Base-by-base conservation (phyloP, 2,113 vertebrate species). In the Lutjanus erythropterus region DNA sequence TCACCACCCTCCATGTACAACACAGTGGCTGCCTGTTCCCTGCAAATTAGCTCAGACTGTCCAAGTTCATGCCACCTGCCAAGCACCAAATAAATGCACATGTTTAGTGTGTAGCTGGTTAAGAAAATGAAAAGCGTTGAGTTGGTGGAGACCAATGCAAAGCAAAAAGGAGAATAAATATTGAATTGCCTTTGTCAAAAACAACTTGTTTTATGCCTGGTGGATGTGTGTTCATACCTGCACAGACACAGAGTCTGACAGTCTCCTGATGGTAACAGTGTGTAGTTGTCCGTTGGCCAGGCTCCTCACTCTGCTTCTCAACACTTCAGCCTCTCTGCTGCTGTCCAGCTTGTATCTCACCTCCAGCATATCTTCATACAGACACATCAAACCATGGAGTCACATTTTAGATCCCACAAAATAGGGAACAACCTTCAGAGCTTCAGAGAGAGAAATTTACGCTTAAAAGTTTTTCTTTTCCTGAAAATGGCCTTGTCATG, bases 251-350 rank as follows among this genome's bases (percentile, higher is more conserved):
- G 66, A 69, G 47, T 92, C 83, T 0, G 56, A 37, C 59, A 64
- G 37, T 35, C 93, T 91, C 44, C 75, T 88, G 88, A 95, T 11
- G 77, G 52, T 62, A 1, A 94, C 80, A 0, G 68, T 66, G 85
- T 95, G 94, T 0, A 95, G 86, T 9, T 86, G 92, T 65, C 94
- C 94, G 19, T 91, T 79, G 29, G 88, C 90, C 80, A 94, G 60
- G 42, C 77, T 88, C 82, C 71, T 93, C 23, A 52, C 72, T 41
- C 39, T 61, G 68, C 91, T 90, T 68, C 73, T 76, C 76, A 94
- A 58, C 61, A 91, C 87, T 0, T 94, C 92, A 0, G 68, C 89
- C 0, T 91, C 91, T 82, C 86, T 83, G 92, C 84, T 78, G 79
- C 85, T 49, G 76, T 93, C 89, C 79, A 94, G 87, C 52, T 87